Evolutionary conservation across 1,140 invertebrate species (phyloP).

Genomic region (Temnothorax longispinosus): DNA sequence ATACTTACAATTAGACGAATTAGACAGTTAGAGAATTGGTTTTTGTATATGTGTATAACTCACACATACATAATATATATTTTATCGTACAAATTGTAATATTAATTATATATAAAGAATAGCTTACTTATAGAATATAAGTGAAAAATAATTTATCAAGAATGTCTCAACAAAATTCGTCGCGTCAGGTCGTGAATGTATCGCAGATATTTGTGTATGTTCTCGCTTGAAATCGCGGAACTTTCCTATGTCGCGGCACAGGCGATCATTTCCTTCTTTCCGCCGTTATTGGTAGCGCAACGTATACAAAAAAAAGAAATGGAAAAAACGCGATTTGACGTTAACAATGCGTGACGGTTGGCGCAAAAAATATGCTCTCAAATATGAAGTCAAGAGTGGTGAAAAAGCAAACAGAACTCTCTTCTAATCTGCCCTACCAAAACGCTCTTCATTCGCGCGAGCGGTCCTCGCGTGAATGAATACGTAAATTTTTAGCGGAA

Average conservation of each 20-base stretch:
- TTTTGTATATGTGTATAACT: neutral
- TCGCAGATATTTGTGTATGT: neutral
- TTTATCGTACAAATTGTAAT: neutral
- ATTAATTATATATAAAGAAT: neutral
- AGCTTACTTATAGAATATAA: neutral
- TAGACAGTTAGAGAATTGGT: neutral
- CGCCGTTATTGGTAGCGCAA: conserved; percentile 39
- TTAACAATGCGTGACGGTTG: conserved; percentile 80
- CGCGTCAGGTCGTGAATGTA: neutral
- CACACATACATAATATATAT: neutral
- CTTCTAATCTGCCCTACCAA: conserved; percentile 53
- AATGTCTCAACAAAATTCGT: neutral
- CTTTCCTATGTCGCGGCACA: neutral
- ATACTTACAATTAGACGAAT: neutral
- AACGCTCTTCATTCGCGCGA: conserved; percentile 29
- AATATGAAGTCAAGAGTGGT: conserved; percentile 77
- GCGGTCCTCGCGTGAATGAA: conserved; percentile 69
- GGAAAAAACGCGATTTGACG: conserved; percentile 69
- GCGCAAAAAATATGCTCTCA: conserved; percentile 75
- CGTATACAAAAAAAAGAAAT: conserved; percentile 13
- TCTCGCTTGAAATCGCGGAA: neutral
- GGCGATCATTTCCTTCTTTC: conserved; percentile 14
- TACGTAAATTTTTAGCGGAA: conserved; percentile 77
- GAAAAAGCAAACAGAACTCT: conserved; percentile 78
- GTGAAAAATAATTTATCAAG: neutral